Evolutionary conservation across 2,797 vertebrate genomes (phyloP).

Genomic region (Pygocentrus nattereri): DNA sequence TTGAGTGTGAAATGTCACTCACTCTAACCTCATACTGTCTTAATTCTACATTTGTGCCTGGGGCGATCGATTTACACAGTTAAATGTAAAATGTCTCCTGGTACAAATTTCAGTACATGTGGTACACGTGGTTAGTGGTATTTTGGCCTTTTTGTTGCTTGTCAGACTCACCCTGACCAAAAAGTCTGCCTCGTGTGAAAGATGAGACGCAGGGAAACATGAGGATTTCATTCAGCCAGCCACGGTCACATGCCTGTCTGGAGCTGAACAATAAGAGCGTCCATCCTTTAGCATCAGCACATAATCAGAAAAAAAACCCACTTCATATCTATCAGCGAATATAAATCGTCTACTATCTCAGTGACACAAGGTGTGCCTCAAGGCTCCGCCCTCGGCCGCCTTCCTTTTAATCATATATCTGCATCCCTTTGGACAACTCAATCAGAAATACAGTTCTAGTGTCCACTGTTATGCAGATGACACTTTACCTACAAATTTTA

Average conservation of each 20-base stretch:
- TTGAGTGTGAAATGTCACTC: no score
- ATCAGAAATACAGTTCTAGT: no score
- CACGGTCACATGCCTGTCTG: slow-evolving; percentile 35
- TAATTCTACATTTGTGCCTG: no score
- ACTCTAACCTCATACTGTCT: no score
- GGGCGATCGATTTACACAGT: no score
- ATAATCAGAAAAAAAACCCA: neutral
- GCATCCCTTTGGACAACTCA: neutral
- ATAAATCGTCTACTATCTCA: neutral
- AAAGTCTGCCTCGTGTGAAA: slow-evolving; percentile 32
- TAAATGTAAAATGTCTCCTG: neutral
- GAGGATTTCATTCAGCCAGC: slow-evolving; percentile 25
- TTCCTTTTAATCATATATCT: neutral
- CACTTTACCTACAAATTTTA: no score
- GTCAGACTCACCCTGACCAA: slow-evolving; percentile 46
- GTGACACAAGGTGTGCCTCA: neutral
- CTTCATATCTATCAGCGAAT: neutral
- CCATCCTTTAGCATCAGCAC: neutral
- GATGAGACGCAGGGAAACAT: slow-evolving; percentile 30
- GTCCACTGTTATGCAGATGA: no score
- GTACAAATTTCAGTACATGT: neutral
- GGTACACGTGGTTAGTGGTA: neutral
- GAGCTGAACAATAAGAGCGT: neutral
- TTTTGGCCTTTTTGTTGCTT: slow-evolving; percentile 51
- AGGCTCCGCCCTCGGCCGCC: neutral